Base-by-base conservation (phyloP, 2,113 vertebrate genomes). In the Chlorocebus sabaeus region DNA sequence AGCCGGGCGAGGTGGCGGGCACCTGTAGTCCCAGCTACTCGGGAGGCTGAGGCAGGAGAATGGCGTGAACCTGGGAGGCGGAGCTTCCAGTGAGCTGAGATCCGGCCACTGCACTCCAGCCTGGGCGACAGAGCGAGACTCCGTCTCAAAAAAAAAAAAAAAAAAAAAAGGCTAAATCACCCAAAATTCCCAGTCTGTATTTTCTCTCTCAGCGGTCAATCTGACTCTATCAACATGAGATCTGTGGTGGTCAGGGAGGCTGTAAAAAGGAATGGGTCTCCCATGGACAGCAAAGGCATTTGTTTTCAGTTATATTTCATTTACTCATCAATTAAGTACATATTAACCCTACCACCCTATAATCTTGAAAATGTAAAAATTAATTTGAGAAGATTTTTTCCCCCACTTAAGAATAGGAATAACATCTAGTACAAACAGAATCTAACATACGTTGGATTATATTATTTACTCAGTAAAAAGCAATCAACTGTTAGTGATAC, bases 321-420 rank as follows among this genome's bases (percentile, higher is more conserved):
- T 64, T 93, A 70, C 57, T 94, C 89, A 78, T 48, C 4, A 81
- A 93, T 59, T 97, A 84, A 2, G 5, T 82, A 87, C 40, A 72
- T 52, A 88, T 80, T 81, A 97, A 87, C 13, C 32, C 38, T 55
- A 10, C 68, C 25, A 80, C 18, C 79, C 23, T 0, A 0, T 35
- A 79, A 88, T 96, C 55, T 80, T 59, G 50, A 48, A 97, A 97
- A 90, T 93, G 86, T 73, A 61, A 96, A 84, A 98, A n/a, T 87
- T 75, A 96, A 35, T 45, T 93, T 82, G 76, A 92, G 43, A 52
- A 64, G 96, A 96, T 2, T 84, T 73, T 35, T 76, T 55, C 87
- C 78, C 30, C 43, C 48, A 70, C 82, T 96, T 86, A 93, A 93
- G 96, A 89, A 32, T 22, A 79, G 38, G n/a, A 50, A 82, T 89